Base-by-base conservation (phyloP, 2,888 invertebrate species). In the Melinaea marsaeus region DNA sequence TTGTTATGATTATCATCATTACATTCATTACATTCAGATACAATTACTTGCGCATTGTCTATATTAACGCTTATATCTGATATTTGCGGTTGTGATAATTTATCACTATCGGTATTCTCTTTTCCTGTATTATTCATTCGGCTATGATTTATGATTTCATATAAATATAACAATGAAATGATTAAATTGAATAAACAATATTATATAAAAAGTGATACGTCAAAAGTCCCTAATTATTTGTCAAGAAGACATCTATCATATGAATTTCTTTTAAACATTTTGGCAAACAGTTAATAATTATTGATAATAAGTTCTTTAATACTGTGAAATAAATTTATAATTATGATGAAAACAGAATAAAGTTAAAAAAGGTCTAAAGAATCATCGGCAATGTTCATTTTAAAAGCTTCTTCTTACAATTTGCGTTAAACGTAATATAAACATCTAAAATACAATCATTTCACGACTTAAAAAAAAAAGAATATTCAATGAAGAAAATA, bases 41-140 rank as follows among this genome's bases (percentile, higher is more conserved):
- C 46, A 56, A n/a, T 65, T 34, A 4, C 42, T 57, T 32, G 11
- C 22, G 34, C 9, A 62, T 56, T 35, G 33, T 33, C 22, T 58
- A 13, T 46, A 48, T 37, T 51, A 9, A 32, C 4, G 22, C 6
- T 32, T 32, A 9, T 11, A 9, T 32, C 32, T n/a, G 22, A 2
- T 48, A 46, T 22, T n/a, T 63, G 46, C 33, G 2, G 55, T 64
- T 9, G 33, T 56, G 46, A 47, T 13, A 55, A 13, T 37, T 9
- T 55, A 33, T 32, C 13, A 33, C 46, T 45, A 45, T 13, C 9
- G 48, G n/a, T 35, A 55, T 58, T 13, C 34, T 35, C 9, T 0
- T 34, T 13, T 32, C 54, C 37, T 45, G 59, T 46, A 13, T 42
- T 6, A 57, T n/a, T 65, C 65, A 65, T 65, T 57, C 59, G 65